Conservation (phyloP, 2,113 vertebrate species). For the human (Homo sapiens) region GRCh38 chr5:116656501-116657000, state of each 20-base stretch:
- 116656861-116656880: neutral
- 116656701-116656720: neutral
- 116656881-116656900: neutral
- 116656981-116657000: neutral
- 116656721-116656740: neutral
- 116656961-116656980: neutral
- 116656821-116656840: neutral
- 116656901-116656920: neutral
- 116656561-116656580: no score
- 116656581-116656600: neutral
- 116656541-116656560: neutral
- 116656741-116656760: neutral
- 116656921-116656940: neutral
- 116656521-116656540: neutral
- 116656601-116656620: neutral
- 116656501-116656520: neutral
- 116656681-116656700: neutral
- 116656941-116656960: neutral
- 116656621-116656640: neutral
- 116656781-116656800: neutral
- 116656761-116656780: neutral
- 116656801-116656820: neutral
- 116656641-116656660: neutral
- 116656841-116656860: neutral
- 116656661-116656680: neutral